Evolutionary conservation across 2,888 invertebrate genomes (phyloP).

Genomic region (Caenorhabditis sp.): DNA sequence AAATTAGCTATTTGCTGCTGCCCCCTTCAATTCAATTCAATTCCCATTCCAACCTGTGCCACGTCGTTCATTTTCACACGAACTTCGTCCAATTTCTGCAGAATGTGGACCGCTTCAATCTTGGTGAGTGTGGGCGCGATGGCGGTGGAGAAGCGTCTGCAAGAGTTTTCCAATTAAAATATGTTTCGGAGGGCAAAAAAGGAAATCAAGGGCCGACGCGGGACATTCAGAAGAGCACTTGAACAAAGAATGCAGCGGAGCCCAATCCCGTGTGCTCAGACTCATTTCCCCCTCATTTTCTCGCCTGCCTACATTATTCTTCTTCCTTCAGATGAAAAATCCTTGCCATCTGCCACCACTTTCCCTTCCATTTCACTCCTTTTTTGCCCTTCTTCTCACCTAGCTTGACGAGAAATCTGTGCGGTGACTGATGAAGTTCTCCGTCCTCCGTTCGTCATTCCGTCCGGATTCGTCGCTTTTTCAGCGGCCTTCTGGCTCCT

Average conservation of each 20-base stretch:
- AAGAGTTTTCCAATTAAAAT: slow-evolving; percentile 14
- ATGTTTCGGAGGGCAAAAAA: slow-evolving; percentile 6
- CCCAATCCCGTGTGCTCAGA: neutral
- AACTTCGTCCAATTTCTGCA: slow-evolving; percentile 68
- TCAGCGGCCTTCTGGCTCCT: slow-evolving; percentile 14
- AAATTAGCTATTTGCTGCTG: neutral
- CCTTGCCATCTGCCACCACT: neutral
- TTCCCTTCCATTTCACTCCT: neutral
- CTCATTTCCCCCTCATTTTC: slow-evolving; percentile 4
- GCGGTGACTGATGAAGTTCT: slow-evolving; percentile 63
- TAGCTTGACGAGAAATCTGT: slow-evolving; percentile 63
- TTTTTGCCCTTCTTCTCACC: slow-evolving; percentile 19
- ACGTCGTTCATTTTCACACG: slow-evolving; percentile 69
- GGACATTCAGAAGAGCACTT: slow-evolving; percentile 17
- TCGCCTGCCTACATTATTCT: neutral
- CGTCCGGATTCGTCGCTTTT: slow-evolving; percentile 34
- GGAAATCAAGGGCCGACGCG: neutral
- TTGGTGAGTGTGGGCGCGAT: slow-evolving; percentile 77
- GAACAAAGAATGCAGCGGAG: slow-evolving; percentile 16
- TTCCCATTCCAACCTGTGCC: slow-evolving; percentile 60
- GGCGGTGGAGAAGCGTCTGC: slow-evolving; percentile 75
- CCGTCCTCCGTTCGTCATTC: slow-evolving; percentile 49
- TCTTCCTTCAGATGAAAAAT: neutral
- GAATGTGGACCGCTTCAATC: slow-evolving; percentile 70
- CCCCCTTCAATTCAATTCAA: neutral